Conservation (phyloP, 1,140 invertebrate genomes). For the Planococcus citri region DNA sequence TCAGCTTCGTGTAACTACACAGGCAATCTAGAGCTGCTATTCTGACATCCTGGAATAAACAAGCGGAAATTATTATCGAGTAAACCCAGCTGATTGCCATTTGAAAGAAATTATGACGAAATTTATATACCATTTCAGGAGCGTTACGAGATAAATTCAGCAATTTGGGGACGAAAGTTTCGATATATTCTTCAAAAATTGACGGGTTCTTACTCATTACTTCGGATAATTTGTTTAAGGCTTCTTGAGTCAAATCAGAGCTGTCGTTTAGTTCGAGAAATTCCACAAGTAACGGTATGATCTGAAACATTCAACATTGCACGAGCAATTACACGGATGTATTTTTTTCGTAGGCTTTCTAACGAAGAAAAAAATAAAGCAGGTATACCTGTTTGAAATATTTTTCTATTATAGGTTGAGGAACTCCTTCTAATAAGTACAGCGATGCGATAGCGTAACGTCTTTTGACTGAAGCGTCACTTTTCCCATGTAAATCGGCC, state of each 20-base stretch:
- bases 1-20: slow-evolving; percentile 24
- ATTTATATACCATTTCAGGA: background rate
- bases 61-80: too few species aligned
- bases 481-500: slow-evolving; percentile 33
- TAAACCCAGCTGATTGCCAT: too few species aligned
- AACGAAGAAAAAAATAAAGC: background rate
- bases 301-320: too few species aligned
- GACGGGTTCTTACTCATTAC: slow-evolving; percentile 3
- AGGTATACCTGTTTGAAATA: slow-evolving; percentile 45
- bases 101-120: too few species aligned
- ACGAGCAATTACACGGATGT: slow-evolving; percentile 28
- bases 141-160: slow-evolving; percentile 15
- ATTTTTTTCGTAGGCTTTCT: too few species aligned
- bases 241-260: background rate
- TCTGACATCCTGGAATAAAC: slow-evolving; percentile 28
- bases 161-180: slow-evolving; percentile 24
- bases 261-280: slow-evolving; percentile 34
- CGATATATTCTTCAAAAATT: slow-evolving; percentile 22
- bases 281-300: slow-evolving; percentile 50
- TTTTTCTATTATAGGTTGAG: slow-evolving; percentile 44
- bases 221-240: background rate
- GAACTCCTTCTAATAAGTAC: slow-evolving; percentile 46
- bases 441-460: slow-evolving; percentile 48
- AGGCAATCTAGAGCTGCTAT: slow-evolving; percentile 30
- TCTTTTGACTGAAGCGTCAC: slow-evolving; percentile 32